A percentile compares a stretch with the other conserved stretches of the same genome.
phyloP scores from a whole-genome alignment of 1,140 invertebrate species.

The Macrocentrus cingulum region DNA sequence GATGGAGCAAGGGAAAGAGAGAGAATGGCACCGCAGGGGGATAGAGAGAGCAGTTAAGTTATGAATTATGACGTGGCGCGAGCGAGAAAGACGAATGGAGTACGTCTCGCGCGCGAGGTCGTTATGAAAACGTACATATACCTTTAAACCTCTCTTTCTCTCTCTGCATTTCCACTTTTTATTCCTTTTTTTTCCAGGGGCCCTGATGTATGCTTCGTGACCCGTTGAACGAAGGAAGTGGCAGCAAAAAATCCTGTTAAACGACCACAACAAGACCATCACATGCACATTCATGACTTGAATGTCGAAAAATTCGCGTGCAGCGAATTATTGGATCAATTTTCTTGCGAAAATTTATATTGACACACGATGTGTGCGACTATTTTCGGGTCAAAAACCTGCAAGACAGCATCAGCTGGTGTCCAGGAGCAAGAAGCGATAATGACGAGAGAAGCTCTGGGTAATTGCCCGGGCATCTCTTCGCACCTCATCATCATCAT shows the following conservation, averaged over 20 bases:
- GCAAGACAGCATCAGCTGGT: no score
- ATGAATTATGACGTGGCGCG: conserved; percentile 54
- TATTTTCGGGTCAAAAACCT: no score
- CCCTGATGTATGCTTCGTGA: conserved; percentile 12
- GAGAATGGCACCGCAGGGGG: conserved; percentile 27
- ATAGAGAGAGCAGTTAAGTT: conserved; percentile 51
- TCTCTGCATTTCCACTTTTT: conserved; percentile 19
- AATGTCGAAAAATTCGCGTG: no score
- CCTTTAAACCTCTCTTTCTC: conserved; percentile 31
- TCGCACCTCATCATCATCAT: conserved; percentile 61
- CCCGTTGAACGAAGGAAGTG: conserved; percentile 27
- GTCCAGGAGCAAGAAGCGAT: conserved; percentile 40
- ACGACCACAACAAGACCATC: no score
- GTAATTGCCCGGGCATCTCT: conserved; percentile 58
- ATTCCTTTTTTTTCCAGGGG: conserved; percentile 15
- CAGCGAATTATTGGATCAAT: no score
- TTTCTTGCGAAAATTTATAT: no score
- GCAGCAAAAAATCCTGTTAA: conserved; percentile 34
- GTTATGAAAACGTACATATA: conserved; percentile 42
- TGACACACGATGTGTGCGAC: no score
- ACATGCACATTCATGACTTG: no score
- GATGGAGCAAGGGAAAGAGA: conserved; percentile 17
- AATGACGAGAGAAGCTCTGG: conserved; percentile 41
- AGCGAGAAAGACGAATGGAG: conserved; percentile 51
- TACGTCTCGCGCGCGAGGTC: conserved; percentile 40